A percentile compares a stretch with the other conserved stretches of the same genome.
These are phyloP conservation scores for Thamnaconus septentrionalis DNA, from an alignment of 2,113 vertebrate genomes.

Conservation along the genomic window DNA sequence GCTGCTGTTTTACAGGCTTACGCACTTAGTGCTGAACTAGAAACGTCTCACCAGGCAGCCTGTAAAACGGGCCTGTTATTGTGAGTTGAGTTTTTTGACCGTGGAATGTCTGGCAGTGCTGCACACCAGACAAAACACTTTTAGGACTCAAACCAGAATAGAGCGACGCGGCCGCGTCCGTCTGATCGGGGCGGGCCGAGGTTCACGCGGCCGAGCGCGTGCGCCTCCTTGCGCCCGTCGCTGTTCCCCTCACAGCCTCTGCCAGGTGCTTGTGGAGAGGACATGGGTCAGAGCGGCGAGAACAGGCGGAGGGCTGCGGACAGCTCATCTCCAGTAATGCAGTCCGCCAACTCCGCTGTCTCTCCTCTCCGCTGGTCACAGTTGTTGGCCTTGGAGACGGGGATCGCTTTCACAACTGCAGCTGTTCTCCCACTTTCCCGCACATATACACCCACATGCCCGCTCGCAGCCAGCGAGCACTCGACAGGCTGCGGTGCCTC, in stretches of 20 bases:
- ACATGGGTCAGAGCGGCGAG: constrained; percentile 40
- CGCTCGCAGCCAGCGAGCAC: constrained; percentile 9
- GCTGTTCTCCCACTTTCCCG: constrained; percentile 65
- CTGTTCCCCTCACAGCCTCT: constrained; percentile 27
- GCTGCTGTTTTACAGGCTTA: constrained; percentile 30
- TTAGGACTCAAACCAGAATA: constrained; percentile 50
- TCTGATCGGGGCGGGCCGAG: constrained; percentile 28
- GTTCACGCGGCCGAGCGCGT: constrained; percentile 32
- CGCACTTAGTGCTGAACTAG: constrained; percentile 52
- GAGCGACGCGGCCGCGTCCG: constrained; percentile 8
- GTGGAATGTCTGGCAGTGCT: constrained; percentile 50
- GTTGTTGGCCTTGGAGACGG: constrained; percentile 56
- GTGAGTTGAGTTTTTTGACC: constrained; percentile 34
- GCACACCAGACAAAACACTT: constrained; percentile 38
- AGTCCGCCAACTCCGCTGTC: constrained; percentile 36
- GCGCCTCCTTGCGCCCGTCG: constrained; percentile 15
- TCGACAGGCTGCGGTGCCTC: constrained; percentile 1
- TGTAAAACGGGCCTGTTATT: constrained; percentile 55
- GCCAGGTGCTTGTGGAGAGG: constrained; percentile 24
- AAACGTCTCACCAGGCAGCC: constrained; percentile 61
- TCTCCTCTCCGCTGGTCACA: constrained; percentile 52
- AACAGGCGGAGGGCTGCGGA: constrained; percentile 27
- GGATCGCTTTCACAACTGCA: constrained; percentile 69
- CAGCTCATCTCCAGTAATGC: constrained; percentile 24
- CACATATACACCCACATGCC: constrained; percentile 42